phyloP scores from a whole-genome alignment of 2,888 invertebrate genomes.

The Drosophila lacicola region DNA sequence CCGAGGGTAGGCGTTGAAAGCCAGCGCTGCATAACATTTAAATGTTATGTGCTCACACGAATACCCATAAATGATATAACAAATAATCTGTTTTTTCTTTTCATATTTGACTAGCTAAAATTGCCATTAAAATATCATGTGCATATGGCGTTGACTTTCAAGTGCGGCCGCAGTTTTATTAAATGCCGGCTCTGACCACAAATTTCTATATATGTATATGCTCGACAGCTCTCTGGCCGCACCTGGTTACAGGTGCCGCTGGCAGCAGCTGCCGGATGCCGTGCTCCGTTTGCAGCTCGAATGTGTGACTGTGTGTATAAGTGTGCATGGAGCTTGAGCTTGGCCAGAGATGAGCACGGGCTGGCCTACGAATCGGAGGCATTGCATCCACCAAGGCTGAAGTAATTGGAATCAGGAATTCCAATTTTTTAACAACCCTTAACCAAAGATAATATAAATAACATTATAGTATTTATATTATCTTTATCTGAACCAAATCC shows the following conservation, averaged over 20 bases:
- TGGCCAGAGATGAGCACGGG: conserved; percentile 11
- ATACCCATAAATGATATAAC: conserved; percentile 70
- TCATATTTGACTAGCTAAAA: conserved; percentile 9
- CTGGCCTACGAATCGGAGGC: neutral
- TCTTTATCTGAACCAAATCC: too few species aligned
- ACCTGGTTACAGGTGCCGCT: conserved; percentile 17
- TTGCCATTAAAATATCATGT: conserved; percentile 45
- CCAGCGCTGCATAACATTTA: conserved; percentile 68
- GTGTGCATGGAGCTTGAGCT: neutral
- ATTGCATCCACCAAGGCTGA: too few species aligned
- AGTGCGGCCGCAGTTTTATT: conserved; percentile 64
- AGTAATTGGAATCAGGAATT: too few species aligned
- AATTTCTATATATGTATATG: conserved; percentile 42
- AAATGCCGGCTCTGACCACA: conserved; percentile 63
- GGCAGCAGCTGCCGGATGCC: conserved; percentile 9
- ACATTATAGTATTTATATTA: too few species aligned
- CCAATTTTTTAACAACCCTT: too few species aligned
- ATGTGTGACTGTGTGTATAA: neutral
- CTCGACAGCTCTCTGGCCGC: conserved; percentile 20
- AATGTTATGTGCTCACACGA: conserved; percentile 67
- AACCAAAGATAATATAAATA: too few species aligned
- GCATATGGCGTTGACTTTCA: conserved; percentile 56
- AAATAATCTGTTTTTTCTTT: conserved; percentile 45
- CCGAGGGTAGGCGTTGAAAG: conserved; percentile 63
- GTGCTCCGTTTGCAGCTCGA: conserved; percentile 1